Evolutionary conservation across 2,113 vertebrate species (phyloP).

Genomic region (Salminus brasiliensis): DNA sequence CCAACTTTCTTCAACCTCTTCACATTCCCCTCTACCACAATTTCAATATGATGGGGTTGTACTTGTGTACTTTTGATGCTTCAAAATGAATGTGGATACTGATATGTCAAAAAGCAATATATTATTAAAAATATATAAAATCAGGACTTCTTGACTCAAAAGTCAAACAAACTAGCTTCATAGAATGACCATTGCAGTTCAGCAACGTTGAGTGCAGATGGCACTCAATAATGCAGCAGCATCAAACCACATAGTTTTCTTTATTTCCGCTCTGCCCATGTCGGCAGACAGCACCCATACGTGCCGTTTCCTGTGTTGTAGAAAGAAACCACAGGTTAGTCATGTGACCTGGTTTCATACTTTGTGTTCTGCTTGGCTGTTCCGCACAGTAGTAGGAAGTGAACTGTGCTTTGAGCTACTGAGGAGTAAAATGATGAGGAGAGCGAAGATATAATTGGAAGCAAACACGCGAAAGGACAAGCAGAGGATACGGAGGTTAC

Average conservation of each 20-base stretch:
- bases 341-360: slow-evolving; percentile 56
- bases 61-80: too few species aligned
- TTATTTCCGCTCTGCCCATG: slow-evolving; percentile 10
- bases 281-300: slow-evolving; percentile 2
- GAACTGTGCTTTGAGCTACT: not conserved
- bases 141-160: too few species aligned
- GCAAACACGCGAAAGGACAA: slow-evolving; percentile 45
- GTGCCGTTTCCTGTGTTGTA: slow-evolving; percentile 50
- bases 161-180: too few species aligned
- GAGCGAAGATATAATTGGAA: slow-evolving; percentile 56
- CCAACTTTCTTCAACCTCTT: too few species aligned
- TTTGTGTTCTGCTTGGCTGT: slow-evolving; percentile 8
- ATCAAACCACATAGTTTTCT: slow-evolving; percentile 27
- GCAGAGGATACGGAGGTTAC: not conserved
- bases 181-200: too few species aligned
- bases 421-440: slow-evolving; percentile 16
- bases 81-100: too few species aligned
- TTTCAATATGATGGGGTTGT: too few species aligned
- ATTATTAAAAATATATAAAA: too few species aligned
- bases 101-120: too few species aligned
- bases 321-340: slow-evolving; percentile 61
- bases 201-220: not conserved
- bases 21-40: too few species aligned
- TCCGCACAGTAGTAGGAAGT: slow-evolving; percentile 24
- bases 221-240: not conserved